Evolutionary conservation across 2,113 vertebrate species (phyloP).

Genomic region (Lagopus muta): DNA sequence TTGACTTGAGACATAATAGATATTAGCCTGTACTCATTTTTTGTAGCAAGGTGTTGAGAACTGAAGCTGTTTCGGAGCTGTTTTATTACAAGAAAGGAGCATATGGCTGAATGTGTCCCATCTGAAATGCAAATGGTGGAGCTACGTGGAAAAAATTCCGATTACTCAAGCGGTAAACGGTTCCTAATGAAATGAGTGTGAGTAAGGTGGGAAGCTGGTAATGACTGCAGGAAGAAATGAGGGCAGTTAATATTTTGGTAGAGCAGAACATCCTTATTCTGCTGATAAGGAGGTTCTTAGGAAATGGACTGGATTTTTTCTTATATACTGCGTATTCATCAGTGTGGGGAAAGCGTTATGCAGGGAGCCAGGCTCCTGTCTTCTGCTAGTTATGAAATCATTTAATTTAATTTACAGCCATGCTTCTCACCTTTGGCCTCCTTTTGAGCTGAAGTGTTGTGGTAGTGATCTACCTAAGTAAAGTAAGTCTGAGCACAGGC

Average conservation of each 20-base stretch:
- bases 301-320: slow-evolving; percentile 3
- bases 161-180: slow-evolving; percentile 46
- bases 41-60: slow-evolving; percentile 14
- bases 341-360: neutral
- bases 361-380: neutral
- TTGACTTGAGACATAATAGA: slow-evolving; percentile 19
- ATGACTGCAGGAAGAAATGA: slow-evolving; percentile 3
- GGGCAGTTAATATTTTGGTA: slow-evolving; percentile 16
- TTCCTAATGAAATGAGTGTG: slow-evolving; percentile 58
- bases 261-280: slow-evolving; percentile 46
- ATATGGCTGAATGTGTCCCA: slow-evolving; percentile 66
- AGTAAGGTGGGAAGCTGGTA: slow-evolving; percentile 58
- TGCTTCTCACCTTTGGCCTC: slow-evolving; percentile 10
- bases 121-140: slow-evolving; percentile 66
- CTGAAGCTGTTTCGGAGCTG: slow-evolving; percentile 42
- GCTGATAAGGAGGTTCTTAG: slow-evolving; percentile 58
- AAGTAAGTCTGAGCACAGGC: neutral
- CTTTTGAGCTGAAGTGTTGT: neutral
- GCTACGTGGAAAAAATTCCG: slow-evolving; percentile 52
- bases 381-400: neutral
- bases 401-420: slow-evolving; percentile 35
- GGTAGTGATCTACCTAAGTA: neutral
- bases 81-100: slow-evolving; percentile 33
- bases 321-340: neutral
- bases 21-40: slow-evolving; percentile 50